Base-by-base conservation (phyloP, 2,113 vertebrate genomes). In the Melanerpes aurifrons region DNA sequence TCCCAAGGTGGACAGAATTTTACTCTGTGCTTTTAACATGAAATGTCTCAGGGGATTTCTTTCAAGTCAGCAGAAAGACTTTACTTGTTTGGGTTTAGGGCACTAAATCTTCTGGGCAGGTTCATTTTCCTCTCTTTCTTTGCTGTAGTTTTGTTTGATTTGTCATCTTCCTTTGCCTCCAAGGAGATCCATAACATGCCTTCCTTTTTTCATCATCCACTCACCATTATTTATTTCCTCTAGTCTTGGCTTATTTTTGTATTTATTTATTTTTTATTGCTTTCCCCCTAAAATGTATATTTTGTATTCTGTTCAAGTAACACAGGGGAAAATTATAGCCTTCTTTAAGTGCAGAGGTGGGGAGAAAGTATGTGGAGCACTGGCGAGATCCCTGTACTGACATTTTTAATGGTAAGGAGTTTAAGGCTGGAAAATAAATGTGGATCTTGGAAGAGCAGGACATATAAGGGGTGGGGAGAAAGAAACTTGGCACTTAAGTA, bases 381-480 rank as follows among this genome's bases (percentile, higher is more conserved):
- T 5, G 66, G 1, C 12, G 32, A 53, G 43, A 8, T 22, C 82
- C 59, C 54, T 53, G 0, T 10, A 2, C 17, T 29, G 67, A 12
- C 8, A 3, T 37, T 57, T 70, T 74, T 54, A 53, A 35, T 16
- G 40, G 63, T 12, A 31, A 61, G 63, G 48, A 43, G 24, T 71
- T 92, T 62, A 68, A 59, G 26, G 17, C 50, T 90, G 71, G 48
- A 32, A 73, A 86, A 88, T 9, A 74, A 87, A 72, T 18, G 54
- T 77, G 63, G 66, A 26, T 21, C 32, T 58, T 62, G 47, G 79
- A 78, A 53, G 12, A 81, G n/a, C 18, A 66, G 63, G 32, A 47
- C 6, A 1, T 45, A 8, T 18, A 21, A 0, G 1, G 35, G 43
- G 12, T 0, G 0, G 7, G 37, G 50, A 25, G 13, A 35, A 72